Evolutionary conservation across 2,113 vertebrate species (phyloP).

Genomic region (Anthoscopus minutus): DNA sequence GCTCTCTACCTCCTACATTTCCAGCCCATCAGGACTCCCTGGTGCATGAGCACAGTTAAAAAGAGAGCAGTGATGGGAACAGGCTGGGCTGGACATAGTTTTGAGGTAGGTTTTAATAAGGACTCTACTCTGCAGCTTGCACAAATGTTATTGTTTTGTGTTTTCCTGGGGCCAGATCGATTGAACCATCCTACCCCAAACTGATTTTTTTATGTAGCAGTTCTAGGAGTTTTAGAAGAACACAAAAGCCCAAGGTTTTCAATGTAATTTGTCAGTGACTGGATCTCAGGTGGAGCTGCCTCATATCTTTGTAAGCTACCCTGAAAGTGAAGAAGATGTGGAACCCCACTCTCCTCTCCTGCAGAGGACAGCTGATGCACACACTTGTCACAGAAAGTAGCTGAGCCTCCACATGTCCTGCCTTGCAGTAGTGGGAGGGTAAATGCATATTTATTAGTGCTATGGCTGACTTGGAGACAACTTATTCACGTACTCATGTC

Average conservation of each 20-base stretch:
- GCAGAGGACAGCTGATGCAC: neutral
- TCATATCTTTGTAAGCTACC: neutral
- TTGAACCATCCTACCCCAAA: neutral
- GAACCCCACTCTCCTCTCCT: neutral
- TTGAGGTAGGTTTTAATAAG: slow-evolving; percentile 29
- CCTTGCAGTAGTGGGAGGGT: neutral
- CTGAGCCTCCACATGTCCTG: neutral
- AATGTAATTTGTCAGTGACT: neutral
- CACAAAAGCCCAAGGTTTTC: neutral
- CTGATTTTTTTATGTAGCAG: neutral
- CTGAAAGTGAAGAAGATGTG: neutral
- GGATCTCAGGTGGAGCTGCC: neutral
- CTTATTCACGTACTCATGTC: neutral
- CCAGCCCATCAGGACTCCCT: neutral
- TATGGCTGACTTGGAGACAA: neutral
- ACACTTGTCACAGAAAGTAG: neutral
- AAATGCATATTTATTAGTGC: neutral
- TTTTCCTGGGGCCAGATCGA: neutral
- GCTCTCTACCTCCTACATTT: slow-evolving; percentile 10
- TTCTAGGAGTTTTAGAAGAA: neutral
- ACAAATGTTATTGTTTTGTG: neutral
- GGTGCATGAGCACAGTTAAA: neutral
- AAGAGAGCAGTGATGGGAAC: neutral
- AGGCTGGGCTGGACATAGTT: neutral
- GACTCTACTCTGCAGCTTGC: neutral